Conservation (phyloP, 2,113 vertebrate genomes). For the Chunga burmeisteri region DNA sequence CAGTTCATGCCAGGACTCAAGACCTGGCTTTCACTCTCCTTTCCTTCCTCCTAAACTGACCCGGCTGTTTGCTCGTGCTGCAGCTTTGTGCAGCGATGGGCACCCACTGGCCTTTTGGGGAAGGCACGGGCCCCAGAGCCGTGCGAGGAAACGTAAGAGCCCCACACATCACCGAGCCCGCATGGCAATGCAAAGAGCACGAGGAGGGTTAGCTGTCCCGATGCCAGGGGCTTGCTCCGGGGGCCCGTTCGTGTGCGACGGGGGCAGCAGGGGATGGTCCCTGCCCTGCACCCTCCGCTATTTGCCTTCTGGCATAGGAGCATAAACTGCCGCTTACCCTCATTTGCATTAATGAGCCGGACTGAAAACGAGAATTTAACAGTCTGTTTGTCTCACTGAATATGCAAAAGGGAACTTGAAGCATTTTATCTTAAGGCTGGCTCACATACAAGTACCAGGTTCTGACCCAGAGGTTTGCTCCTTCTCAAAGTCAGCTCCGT, state of each 20-base stretch:
- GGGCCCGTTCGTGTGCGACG: fast-evolving
- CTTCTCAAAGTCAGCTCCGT: background rate
- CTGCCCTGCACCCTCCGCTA: fast-evolving
- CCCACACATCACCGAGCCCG: fast-evolving
- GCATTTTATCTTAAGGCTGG: background rate
- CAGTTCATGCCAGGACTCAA: background rate
- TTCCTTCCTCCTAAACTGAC: background rate
- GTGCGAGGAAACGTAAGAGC: background rate
- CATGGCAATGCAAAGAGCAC: background rate
- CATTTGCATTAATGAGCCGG: background rate
- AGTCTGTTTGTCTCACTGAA: background rate
- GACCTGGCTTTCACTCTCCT: background rate
- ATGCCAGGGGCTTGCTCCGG: background rate
- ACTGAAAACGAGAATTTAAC: background rate
- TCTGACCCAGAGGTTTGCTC: constrained; percentile 3
- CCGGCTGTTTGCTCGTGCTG: background rate
- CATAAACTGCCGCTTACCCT: background rate
- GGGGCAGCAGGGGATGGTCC: background rate
- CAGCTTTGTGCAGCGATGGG: background rate
- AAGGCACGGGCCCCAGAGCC: fast-evolving
- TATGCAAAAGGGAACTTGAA: background rate
- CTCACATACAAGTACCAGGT: background rate
- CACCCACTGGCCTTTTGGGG: background rate
- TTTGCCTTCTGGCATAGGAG: background rate
- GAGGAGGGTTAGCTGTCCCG: fast-evolving